These are phyloP conservation scores for Psophia crepitans DNA, from an alignment of 2,113 vertebrate genomes.

Conservation along the genomic window DNA sequence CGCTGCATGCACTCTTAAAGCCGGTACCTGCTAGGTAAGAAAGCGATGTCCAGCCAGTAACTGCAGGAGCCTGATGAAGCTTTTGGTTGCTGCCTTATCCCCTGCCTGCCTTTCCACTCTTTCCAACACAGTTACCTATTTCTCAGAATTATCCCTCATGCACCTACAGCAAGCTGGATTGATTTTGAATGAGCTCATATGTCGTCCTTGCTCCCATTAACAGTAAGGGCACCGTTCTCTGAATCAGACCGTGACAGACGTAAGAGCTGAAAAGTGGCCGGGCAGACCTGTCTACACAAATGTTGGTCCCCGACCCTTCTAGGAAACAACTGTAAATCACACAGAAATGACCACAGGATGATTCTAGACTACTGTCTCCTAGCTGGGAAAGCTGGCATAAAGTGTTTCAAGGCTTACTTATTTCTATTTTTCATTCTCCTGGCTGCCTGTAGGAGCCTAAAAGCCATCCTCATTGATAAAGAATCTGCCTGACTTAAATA, in stretches of 20 bases:
- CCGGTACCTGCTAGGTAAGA: not conserved
- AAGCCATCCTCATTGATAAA: not conserved
- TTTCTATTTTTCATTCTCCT: not conserved
- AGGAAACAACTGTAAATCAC: not conserved
- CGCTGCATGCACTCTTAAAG: rapidly evolving
- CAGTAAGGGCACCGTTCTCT: not conserved
- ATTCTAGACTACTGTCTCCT: not conserved
- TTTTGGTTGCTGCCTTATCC: not conserved
- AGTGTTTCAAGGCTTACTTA: not conserved
- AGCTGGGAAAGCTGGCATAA: not conserved
- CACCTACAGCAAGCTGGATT: not conserved
- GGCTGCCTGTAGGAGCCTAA: not conserved
- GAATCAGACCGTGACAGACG: not conserved
- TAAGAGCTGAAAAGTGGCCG: not conserved
- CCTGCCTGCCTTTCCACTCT: not conserved
- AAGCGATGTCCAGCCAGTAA: not conserved
- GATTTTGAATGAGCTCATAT: conserved; percentile 3
- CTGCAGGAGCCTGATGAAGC: not conserved
- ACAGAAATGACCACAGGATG: not conserved
- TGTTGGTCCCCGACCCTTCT: not conserved
- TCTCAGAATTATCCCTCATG: not conserved
- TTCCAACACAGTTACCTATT: not conserved
- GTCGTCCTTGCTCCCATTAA: not conserved
- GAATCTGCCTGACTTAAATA: not conserved
- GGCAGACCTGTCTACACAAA: not conserved